A percentile compares a stretch with the other conserved stretches of the same genome.
phyloP scores from a whole-genome alignment of 2,113 vertebrate species.

The Phaethon lepturus region DNA sequence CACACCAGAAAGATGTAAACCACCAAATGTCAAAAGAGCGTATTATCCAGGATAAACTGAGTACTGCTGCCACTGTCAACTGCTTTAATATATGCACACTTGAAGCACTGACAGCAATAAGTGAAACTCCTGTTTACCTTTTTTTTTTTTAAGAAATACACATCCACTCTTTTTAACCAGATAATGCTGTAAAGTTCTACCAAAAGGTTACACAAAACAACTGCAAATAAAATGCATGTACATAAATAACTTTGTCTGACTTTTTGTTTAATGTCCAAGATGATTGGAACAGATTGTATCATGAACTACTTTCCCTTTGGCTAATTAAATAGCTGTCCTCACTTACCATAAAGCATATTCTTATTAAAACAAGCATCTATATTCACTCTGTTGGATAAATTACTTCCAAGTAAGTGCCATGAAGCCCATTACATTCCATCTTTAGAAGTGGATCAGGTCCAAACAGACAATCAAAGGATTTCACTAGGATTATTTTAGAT shows the following conservation, averaged over 20 bases:
- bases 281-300: constrained; percentile 86
- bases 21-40: constrained; percentile 2
- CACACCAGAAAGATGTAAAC: constrained; percentile 63
- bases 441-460: constrained; percentile 93
- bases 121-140: constrained; percentile 63
- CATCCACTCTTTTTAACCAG: constrained; percentile 21
- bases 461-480: constrained; percentile 99
- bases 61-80: constrained; percentile 43
- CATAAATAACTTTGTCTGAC: constrained; percentile 82
- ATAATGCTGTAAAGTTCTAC: constrained; percentile 71
- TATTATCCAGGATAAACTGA: constrained; percentile 59
- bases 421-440: constrained; percentile 92
- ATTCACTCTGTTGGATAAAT: constrained; percentile 91
- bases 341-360: constrained; percentile 91
- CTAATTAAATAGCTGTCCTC: constrained; percentile 94
- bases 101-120: constrained; percentile 63
- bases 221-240: constrained; percentile 77
- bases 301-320: constrained; percentile 84
- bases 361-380: constrained; percentile 95
- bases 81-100: constrained; percentile 33
- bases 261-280: constrained; percentile 85
- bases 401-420: constrained; percentile 92
- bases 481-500: constrained; percentile 96
- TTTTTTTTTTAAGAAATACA: constrained; percentile 57
- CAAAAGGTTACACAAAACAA: constrained; percentile 75